Evolutionary conservation across 2,888 invertebrate genomes (phyloP).

Genomic region (Andrena camellia): DNA sequence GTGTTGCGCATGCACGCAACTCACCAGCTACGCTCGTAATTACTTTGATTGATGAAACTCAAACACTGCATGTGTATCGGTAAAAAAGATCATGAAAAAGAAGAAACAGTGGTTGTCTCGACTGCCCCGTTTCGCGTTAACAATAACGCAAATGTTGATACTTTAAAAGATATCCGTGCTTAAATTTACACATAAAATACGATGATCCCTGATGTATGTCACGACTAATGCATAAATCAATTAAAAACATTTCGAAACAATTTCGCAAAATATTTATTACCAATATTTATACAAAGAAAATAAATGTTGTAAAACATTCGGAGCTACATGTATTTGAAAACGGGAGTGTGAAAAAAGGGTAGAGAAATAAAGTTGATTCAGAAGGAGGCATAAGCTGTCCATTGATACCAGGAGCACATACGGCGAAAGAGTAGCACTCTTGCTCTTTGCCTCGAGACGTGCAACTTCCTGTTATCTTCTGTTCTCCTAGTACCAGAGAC

Average conservation of each 20-base stretch:
- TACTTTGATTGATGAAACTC: conserved; percentile 5
- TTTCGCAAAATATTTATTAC: background rate
- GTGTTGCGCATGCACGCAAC: conserved; percentile 31
- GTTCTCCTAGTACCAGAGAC: conserved; percentile 74
- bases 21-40: background rate
- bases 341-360: background rate
- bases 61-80: conserved; percentile 7
- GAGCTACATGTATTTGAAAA: background rate
- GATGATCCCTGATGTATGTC: background rate
- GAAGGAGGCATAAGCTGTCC: conserved; percentile 80
- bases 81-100: background rate
- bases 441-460: conserved; percentile 74
- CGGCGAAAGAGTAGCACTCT: conserved; percentile 49
- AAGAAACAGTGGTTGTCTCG: too few relatives aligned
- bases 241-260: background rate
- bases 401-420: conserved; percentile 84
- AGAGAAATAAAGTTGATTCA: conserved; percentile 53
- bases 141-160: background rate
- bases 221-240: background rate
- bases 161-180: background rate
- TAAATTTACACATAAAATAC: background rate
- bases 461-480: conserved; percentile 72
- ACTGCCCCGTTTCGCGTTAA: background rate
- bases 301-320: background rate
- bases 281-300: background rate